Evolutionary conservation across 2,113 vertebrate species (phyloP), one percentile per base, ranked within the genome.

Genomic region (Asarcornis scutulata): DNA sequence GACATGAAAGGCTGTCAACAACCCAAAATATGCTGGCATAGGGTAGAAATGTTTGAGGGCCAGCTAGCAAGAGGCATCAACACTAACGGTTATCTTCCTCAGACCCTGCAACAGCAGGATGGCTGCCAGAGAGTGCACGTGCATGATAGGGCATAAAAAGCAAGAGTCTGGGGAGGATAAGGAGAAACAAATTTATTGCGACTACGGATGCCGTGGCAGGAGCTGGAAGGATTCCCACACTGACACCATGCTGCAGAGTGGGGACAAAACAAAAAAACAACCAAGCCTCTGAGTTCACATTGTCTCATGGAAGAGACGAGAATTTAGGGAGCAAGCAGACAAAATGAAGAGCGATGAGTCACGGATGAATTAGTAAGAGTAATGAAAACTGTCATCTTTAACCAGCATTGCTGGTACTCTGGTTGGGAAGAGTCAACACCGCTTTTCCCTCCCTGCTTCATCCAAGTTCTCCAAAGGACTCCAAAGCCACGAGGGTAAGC

Each of bases 11-110:
- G 44, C 83, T 83, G 46, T 48, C 40, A 50, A 46, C 1, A 2
- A 27, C n/a, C 31, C 62, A 76, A 93, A 44, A 29, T 18, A 44
- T 2, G 20, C 31, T 52, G 58, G 27, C 0, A 0, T 0, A 82
- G 3, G 9, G 46, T 27, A 72, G 38, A 46, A 64, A 69, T 21
- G n/a, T 31, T 31, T n/a, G 52, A 25, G 16, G 56, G 7, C 50
- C 23, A 56, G 34, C 11, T 50, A 63, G 46, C 9, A 68, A 89
- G 74, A 87, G 59, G 74, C 42, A 88, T 29, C n/a, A 60, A 83
- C 88, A 86, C 6, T 12, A 58, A 11, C 3, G 21, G 55, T 90
- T 86, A 50, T 34, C 52, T 71, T 26, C 71, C 75, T 34, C 3
- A 40, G 55, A 60, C 46, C 55, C 36, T 0, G 3, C 46, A 38